These are phyloP conservation scores for Lumbricus terrestris DNA, from an alignment of 2,888 invertebrate species.

Conservation along the genomic window DNA sequence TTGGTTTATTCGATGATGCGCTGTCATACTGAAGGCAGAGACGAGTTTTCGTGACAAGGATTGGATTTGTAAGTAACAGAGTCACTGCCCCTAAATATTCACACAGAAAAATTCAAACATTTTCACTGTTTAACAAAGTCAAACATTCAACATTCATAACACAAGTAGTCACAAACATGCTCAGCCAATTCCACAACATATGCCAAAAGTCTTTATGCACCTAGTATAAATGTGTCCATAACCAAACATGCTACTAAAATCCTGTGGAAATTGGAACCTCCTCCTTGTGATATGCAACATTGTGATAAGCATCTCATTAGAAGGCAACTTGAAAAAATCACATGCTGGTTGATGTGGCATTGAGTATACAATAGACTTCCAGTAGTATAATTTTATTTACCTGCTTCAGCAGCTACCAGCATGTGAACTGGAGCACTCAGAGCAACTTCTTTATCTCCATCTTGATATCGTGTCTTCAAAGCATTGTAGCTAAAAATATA, in stretches of 20 bases:
- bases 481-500: slow-evolving; percentile 80
- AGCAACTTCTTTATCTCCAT: slow-evolving; percentile 48
- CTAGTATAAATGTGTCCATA: background rate
- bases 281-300: background rate
- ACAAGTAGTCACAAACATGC: background rate
- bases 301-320: background rate
- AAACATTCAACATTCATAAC: background rate
- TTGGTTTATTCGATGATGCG: background rate
- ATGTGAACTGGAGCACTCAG: slow-evolving; percentile 83
- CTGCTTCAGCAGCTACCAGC: slow-evolving; percentile 79
- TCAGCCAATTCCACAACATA: background rate
- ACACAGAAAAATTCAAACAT: background rate
- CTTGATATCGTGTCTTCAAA: slow-evolving; percentile 69
- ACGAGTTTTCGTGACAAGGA: slow-evolving; percentile 97
- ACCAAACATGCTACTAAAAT: background rate
- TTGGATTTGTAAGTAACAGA: slow-evolving; percentile 89
- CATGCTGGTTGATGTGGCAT: background rate
- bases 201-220: background rate
- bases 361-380: background rate
- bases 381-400: slow-evolving; percentile 43
- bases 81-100: slow-evolving; percentile 72
- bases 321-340: background rate
- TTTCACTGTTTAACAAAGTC: background rate
- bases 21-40: slow-evolving; percentile 87
- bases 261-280: background rate